Base-by-base conservation (phyloP, 2,797 vertebrate species). In the Sphenopsis melanotis region DNA sequence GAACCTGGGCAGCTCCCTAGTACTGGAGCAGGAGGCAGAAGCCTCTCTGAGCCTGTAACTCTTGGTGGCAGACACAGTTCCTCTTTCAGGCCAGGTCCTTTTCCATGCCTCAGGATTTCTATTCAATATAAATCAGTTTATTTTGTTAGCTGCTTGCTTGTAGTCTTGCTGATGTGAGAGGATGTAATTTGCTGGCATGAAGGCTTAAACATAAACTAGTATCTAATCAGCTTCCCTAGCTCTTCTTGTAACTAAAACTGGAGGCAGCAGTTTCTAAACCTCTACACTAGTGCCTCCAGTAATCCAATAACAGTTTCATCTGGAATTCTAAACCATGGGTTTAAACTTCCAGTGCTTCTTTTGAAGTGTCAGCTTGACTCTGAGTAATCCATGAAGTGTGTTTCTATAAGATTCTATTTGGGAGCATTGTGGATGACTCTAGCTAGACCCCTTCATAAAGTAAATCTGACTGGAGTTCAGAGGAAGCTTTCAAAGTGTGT, bases 1-100 rank as follows among this genome's bases (percentile, higher is more conserved):
- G 13, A 56, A 7, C 24, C 14, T 2, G 1, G 23, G n/a, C 9
- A 19, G 16, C 2, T n/a, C 55, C 27, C 39, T 10, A 0, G 19
- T 2, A 1, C 26, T 79, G 44, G 6, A 46, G 56, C 27, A 46
- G 44, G 20, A 22, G 22, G 37, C 34, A 65, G 34, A 76, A 78
- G 21, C 57, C 36, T 72, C 63, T 36, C 83, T 34, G 44, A 65
- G 34, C 29, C 53, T 6, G 0, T 44, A 81, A 39, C 52, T 59
- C 20, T 34, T 42, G 46, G 4, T 78, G 49, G 49, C 19, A 56
- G 57, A 75, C 27, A 15, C 22, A 30, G 26, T 69, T 83, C 46
- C 5, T 83, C 46, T 74, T 85, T 83, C 34, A 85, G 41, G 64
- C 9, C 15, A 49, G 20, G 19, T 9, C 17, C 34, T 69, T 63